These are phyloP conservation scores for Hemibagrus guttatus DNA, from an alignment of 2,797 vertebrate species.

Conservation along the genomic window DNA sequence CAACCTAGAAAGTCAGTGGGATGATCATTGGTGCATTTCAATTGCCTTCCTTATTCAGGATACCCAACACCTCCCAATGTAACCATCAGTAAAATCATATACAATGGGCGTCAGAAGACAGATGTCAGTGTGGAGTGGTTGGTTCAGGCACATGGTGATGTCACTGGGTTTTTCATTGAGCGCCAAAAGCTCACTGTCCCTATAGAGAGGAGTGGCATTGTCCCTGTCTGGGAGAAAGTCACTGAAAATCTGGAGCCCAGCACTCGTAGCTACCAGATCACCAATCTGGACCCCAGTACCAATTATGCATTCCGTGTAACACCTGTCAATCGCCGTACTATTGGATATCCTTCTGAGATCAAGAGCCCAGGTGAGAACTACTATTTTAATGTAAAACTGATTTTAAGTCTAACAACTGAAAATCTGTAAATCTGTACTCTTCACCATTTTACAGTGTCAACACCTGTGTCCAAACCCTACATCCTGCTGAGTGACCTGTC, in stretches of 20 bases:
- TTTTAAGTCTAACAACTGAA: not conserved
- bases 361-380: slow-evolving; percentile 84
- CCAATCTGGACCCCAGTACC: slow-evolving; percentile 76
- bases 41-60: slow-evolving; percentile 64
- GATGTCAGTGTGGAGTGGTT: slow-evolving; percentile 87
- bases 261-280: slow-evolving; percentile 72
- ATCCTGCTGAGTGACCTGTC: slow-evolving; percentile 74
- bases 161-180: slow-evolving; percentile 86
- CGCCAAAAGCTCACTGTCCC: slow-evolving; percentile 59
- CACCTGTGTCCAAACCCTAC: slow-evolving; percentile 83
- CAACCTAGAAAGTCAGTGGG: not conserved
- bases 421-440: not conserved
- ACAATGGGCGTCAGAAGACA: slow-evolving; percentile 74
- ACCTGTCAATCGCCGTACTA: slow-evolving; percentile 84
- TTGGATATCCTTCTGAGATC: slow-evolving; percentile 83
- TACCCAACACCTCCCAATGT: slow-evolving; percentile 86
- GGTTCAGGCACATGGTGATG: slow-evolving; percentile 66
- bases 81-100: slow-evolving; percentile 81
- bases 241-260: slow-evolving; percentile 74
- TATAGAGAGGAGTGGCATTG: not conserved
- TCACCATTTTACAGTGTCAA: slow-evolving; percentile 60
- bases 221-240: slow-evolving; percentile 74
- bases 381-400: not conserved
- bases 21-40: not conserved
- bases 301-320: slow-evolving; percentile 83